Base-by-base conservation (phyloP, 2,797 vertebrate genomes). In the Pipistrellus nathusii region DNA sequence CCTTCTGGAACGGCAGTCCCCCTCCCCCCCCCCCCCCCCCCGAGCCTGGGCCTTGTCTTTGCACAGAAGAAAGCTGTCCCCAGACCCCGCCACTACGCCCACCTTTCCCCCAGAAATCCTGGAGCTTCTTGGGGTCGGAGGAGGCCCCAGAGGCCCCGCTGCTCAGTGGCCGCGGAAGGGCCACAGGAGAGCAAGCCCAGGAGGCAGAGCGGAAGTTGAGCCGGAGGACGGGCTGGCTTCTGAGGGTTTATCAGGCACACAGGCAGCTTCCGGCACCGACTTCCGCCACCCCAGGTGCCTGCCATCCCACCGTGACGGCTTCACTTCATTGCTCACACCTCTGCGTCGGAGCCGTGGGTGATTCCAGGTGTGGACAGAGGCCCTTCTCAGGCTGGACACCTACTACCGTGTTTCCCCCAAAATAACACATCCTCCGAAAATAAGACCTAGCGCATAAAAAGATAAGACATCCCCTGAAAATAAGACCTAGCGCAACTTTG, bases 31-130 rank as follows among this genome's bases (percentile, higher is more conserved):
- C 62, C 15, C 46, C 2, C 11, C 14, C 9, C 35, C 17, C 5
- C 35, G 32, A 32, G 80, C 23, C 66, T 88, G 32, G 84, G 38
- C 76, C 62, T 76, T 88, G 62, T 62, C 69, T 92, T 62, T 82
- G 64, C 62, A 51, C n/a, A 93, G 93, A 95, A 38, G 15, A 25
- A 1, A 95, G 32, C 32, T 30, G 12, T 46, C 72, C 30, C 8
- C 27, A 76, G 23, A 17, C 32, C 18, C 46, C 32, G n/a, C 46
- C 44, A 78, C 80, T 9, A 4, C n/a, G 59, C 20, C n/a, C 15
- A 27, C 44, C 73, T 85, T 76, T 85, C 72, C 73, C 91, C 55
- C 82, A 90, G 68, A 95, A 89, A 85, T 68, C 78, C 73, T 66
- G 8, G 76, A 91, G 18, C 27, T 76, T 85, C 62, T 25, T 68